A percentile compares a stretch with the other conserved stretches of the same genome.
Evolutionary conservation across 2,113 vertebrate genomes (phyloP).

Genomic region (Pantherophis guttatus): DNA sequence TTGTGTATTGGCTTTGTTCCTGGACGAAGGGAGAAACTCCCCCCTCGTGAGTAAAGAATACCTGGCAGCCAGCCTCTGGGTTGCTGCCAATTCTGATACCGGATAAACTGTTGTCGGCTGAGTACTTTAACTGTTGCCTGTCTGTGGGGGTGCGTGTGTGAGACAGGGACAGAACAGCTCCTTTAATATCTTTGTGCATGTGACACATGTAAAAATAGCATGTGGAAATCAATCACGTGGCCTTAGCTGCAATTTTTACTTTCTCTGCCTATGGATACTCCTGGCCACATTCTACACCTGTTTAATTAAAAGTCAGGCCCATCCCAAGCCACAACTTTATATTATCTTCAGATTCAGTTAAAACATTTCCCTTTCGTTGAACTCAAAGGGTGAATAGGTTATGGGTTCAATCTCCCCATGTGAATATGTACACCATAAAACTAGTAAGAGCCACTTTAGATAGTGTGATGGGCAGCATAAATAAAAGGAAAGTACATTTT

Average conservation of each 20-base stretch:
- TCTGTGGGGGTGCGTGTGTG: no score
- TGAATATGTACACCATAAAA: not conserved
- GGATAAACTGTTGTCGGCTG: no score
- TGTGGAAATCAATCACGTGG: not conserved
- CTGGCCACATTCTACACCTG: not conserved
- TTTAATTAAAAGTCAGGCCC: not conserved
- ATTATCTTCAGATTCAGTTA: not conserved
- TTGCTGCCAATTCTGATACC: no score
- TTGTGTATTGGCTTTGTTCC: no score
- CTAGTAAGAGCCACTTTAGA: not conserved
- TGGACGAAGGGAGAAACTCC: no score
- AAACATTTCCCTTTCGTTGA: not conserved
- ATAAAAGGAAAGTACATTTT: not conserved
- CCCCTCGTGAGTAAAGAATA: no score
- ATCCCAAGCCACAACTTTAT: not conserved
- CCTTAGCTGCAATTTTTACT: not conserved
- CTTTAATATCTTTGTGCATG: not conserved
- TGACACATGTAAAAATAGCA: not conserved
- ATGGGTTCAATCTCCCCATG: not conserved
- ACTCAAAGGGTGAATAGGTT: not conserved
- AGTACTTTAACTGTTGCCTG: no score
- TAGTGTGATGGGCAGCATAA: not conserved
- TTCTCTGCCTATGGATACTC: not conserved
- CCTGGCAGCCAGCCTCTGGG: no score
- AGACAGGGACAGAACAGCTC: no score